Percentiles rank a stretch among this genome's conserved stretches.
Conservation (phyloP, 37 sponge, comb jelly and placozoan species). For the Cliona cf. orientalis region DNA sequence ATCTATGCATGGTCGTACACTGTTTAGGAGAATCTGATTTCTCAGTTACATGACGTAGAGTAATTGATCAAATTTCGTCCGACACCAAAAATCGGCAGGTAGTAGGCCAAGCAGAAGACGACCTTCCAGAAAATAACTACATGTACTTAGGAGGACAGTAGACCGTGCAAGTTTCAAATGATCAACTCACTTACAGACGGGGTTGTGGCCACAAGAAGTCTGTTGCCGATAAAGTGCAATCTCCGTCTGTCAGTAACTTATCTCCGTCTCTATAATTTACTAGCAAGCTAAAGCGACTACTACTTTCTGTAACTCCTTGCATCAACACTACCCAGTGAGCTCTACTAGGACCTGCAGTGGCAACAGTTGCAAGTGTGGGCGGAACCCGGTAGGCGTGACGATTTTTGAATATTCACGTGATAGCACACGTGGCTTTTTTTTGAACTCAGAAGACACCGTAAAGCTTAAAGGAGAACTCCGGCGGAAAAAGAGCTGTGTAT, state of each 20-base stretch:
- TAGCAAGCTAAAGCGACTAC: not conserved
- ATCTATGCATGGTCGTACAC: no score
- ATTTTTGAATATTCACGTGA: not conserved
- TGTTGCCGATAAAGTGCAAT: conserved; percentile 13
- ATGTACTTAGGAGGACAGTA: conserved; percentile 10
- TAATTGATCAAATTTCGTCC: conserved; percentile 19
- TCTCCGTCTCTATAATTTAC: conserved; percentile 17
- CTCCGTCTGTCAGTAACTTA: conserved; percentile 14
- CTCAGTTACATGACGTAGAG: no score
- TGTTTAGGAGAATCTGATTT: no score
- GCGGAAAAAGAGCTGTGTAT: not conserved
- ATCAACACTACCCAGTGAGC: not conserved
- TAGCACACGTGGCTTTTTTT: not conserved
- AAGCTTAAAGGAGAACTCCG: no score
- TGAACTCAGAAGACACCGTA: not conserved
- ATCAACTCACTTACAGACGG: conserved; percentile 13
- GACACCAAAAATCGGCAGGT: conserved; percentile 8
- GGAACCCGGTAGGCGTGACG: not conserved
- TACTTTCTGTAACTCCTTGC: not conserved
- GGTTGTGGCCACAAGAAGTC: not conserved
- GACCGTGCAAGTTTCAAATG: conserved; percentile 12
- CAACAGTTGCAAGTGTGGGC: not conserved
- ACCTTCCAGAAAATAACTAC: conserved; percentile 7
- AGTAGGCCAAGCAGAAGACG: conserved; percentile 2
- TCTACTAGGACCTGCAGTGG: not conserved